phyloP scores from a whole-genome alignment of 2,888 invertebrate genomes.

The Scaptomyza reducta region DNA sequence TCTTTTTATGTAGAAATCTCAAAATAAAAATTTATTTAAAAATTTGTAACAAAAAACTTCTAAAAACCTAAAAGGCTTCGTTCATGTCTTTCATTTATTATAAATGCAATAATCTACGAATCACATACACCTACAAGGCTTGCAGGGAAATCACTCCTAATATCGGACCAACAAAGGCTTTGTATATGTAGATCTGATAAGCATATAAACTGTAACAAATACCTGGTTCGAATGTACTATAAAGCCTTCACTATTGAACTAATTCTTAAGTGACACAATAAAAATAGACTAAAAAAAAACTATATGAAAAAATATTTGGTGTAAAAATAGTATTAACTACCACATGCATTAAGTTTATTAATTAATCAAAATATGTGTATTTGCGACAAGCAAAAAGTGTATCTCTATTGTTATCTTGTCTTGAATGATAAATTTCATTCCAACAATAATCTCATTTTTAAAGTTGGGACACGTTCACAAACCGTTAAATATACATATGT shows the following conservation, averaged over 20 bases:
- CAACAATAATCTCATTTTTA: conserved; percentile 12
- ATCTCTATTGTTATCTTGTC: conserved; percentile 4
- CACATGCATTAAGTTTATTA: conserved; percentile 2
- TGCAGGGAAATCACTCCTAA: conserved; percentile 8
- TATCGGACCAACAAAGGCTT: conserved; percentile 11
- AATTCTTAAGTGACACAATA: conserved; percentile 39
- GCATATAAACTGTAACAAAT: conserved; percentile 31
- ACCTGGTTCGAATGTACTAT: conserved; percentile 35
- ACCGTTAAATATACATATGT: conserved; percentile 14
- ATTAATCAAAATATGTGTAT: conserved; percentile 9
- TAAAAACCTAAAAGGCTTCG: conserved; percentile 3
- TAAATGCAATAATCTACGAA: conserved; percentile 8
- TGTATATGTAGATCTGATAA: conserved; percentile 28
- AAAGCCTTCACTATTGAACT: conserved; percentile 45
- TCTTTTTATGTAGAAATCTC: conserved; percentile 18
- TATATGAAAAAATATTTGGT: conserved; percentile 21
- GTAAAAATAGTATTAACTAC: conserved; percentile 11
- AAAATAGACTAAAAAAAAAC: conserved; percentile 18
- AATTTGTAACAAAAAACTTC: conserved; percentile 9
- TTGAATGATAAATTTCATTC: conserved; percentile 13
- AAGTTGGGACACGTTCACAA: conserved; percentile 10
- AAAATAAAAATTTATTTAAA: conserved; percentile 38
- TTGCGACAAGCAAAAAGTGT: not conserved
- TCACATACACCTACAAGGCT: conserved; percentile 13
- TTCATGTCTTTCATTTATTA: conserved; percentile 4